These are phyloP conservation scores for Erebia palarica DNA, from an alignment of 2,888 invertebrate species.

Conservation along the genomic window DNA sequence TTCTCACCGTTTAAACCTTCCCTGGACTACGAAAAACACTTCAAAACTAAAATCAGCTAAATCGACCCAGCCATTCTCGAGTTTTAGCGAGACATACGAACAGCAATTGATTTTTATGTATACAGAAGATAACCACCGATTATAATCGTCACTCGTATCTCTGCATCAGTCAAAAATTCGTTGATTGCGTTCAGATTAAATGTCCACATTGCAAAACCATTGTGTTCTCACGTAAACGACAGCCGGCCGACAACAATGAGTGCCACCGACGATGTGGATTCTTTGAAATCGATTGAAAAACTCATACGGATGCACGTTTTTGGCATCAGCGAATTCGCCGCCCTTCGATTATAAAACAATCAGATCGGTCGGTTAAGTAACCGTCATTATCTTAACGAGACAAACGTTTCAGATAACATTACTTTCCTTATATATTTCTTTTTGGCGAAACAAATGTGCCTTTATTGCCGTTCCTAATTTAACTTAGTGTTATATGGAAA, in stretches of 20 bases:
- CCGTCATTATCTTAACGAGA: slow-evolving; percentile 44
- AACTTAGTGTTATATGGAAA: neutral
- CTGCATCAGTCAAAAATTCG: slow-evolving; percentile 58
- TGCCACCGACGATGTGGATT: slow-evolving; percentile 78
- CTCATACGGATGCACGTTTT: slow-evolving; percentile 80
- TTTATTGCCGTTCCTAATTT: slow-evolving; percentile 20
- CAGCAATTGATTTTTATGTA: too few species aligned
- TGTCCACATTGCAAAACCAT: slow-evolving; percentile 69
- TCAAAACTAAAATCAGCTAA: too few species aligned
- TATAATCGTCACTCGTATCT: slow-evolving; percentile 18
- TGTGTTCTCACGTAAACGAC: slow-evolving; percentile 79
- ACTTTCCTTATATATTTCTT: slow-evolving; percentile 33
- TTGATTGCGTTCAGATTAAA: slow-evolving; percentile 56
- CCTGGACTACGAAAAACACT: too few species aligned
- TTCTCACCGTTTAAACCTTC: too few species aligned
- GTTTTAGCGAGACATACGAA: too few species aligned
- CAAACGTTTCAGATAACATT: slow-evolving; percentile 40
- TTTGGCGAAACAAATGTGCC: slow-evolving; percentile 14
- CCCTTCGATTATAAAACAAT: slow-evolving; percentile 60
- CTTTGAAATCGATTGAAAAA: slow-evolving; percentile 79
- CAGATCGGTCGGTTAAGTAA: slow-evolving; percentile 47
- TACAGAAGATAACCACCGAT: neutral
- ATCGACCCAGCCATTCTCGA: too few species aligned
- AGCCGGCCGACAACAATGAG: slow-evolving; percentile 75
- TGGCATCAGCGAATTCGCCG: slow-evolving; percentile 76